Conservation (phyloP, 2,888 invertebrate species). For the Acleris sparsana region DNA sequence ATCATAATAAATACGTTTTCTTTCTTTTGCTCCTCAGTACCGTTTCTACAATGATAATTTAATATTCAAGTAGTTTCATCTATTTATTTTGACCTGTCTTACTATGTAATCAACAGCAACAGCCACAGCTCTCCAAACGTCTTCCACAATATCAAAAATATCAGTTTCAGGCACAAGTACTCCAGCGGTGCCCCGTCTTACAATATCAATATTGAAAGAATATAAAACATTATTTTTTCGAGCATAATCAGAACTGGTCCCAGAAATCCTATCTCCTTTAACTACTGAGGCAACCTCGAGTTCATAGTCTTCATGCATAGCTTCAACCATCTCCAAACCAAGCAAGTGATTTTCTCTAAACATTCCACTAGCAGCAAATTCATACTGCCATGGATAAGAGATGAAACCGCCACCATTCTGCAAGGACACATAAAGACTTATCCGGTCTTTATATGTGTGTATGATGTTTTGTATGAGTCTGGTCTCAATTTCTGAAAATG, state of each 20-base stretch:
- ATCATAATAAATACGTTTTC: no score
- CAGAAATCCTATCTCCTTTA: slow-evolving; percentile 64
- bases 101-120: slow-evolving; percentile 52
- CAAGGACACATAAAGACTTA: slow-evolving; percentile 87
- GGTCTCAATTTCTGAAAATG: slow-evolving; percentile 88
- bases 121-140: slow-evolving; percentile 65
- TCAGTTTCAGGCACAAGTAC: slow-evolving; percentile 60
- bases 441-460: slow-evolving; percentile 65
- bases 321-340: slow-evolving; percentile 56
- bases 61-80: no score
- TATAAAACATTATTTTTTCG: slow-evolving; percentile 54
- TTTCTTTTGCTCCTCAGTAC: no score
- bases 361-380: slow-evolving; percentile 69
- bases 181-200: slow-evolving; percentile 51
- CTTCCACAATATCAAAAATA: slow-evolving; percentile 55
- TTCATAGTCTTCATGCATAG: slow-evolving; percentile 53
- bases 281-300: slow-evolving; percentile 59
- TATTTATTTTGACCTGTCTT: neutral
- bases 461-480: slow-evolving; percentile 82
- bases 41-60: no score
- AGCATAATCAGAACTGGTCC: slow-evolving; percentile 66
- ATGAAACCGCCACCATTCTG: slow-evolving; percentile 89
- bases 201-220: slow-evolving; percentile 63
- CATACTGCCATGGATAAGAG: slow-evolving; percentile 88
- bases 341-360: slow-evolving; percentile 62